phyloP scores from a whole-genome alignment of 2,113 vertebrate species.

The Ceyx margarethae region DNA sequence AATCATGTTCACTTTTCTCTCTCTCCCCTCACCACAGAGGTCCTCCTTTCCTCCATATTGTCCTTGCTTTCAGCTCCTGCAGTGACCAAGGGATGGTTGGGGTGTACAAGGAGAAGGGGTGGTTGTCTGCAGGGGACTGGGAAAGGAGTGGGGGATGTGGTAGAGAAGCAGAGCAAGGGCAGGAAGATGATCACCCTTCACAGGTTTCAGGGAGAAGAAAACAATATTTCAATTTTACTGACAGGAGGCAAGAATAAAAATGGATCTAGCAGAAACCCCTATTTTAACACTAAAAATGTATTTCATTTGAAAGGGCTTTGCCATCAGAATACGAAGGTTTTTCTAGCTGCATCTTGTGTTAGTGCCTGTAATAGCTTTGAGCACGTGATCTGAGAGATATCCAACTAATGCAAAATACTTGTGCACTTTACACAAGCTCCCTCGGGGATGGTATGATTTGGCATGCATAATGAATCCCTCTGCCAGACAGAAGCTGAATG shows the following conservation, averaged over 20 bases:
- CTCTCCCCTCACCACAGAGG: neutral
- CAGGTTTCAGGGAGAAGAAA: neutral
- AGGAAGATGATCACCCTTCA: neutral
- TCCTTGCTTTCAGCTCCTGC: neutral
- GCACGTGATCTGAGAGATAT: neutral
- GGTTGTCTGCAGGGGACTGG: rapidly evolving
- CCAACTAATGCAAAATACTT: neutral
- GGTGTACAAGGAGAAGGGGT: too few species aligned
- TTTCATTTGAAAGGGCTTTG: neutral
- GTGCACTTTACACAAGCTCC: neutral
- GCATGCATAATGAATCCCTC: neutral
- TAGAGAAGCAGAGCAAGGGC: neutral
- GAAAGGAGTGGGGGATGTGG: neutral
- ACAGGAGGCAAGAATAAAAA: neutral
- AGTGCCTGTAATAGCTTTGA: neutral
- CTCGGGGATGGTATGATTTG: neutral
- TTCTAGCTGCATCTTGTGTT: neutral
- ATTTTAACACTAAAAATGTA: neutral
- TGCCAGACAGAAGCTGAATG: neutral
- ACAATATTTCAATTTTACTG: neutral
- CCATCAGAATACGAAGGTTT: neutral
- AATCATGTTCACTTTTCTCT: neutral
- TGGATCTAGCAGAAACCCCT: neutral
- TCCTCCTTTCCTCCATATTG: neutral
- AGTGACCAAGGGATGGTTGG: neutral